These are phyloP conservation scores for Macroteleia sp. DNA, from an alignment of 2,888 invertebrate species.

Conservation along the genomic window DNA sequence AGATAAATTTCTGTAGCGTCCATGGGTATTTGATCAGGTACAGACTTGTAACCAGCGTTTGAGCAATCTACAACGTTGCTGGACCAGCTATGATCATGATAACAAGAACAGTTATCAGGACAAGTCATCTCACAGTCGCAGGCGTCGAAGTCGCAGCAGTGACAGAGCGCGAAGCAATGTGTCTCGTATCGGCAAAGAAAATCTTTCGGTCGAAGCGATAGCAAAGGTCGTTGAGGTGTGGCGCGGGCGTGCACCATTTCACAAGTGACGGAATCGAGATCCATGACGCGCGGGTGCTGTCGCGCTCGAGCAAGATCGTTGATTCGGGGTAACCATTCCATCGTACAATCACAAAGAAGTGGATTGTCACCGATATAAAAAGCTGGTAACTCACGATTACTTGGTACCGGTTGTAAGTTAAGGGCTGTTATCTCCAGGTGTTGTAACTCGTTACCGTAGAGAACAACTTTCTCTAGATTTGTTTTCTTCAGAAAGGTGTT, in stretches of 20 bases:
- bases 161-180: slow-evolving; percentile 93
- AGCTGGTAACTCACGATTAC: slow-evolving; percentile 89
- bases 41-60: slow-evolving; percentile 89
- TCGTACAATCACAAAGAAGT: slow-evolving; percentile 92
- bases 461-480: slow-evolving; percentile 90
- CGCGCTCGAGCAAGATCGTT: slow-evolving; percentile 90
- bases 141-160: too few relatives aligned
- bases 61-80: slow-evolving; percentile 94
- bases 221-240: slow-evolving; percentile 87
- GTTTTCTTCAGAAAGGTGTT: slow-evolving; percentile 89
- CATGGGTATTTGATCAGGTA: slow-evolving; percentile 93
- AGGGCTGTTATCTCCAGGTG: slow-evolving; percentile 90
- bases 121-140: slow-evolving; percentile 97
- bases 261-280: slow-evolving; percentile 91
- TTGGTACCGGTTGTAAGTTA: slow-evolving; percentile 87
- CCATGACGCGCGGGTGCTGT: slow-evolving; percentile 91
- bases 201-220: slow-evolving; percentile 89
- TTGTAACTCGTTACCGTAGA: slow-evolving; percentile 90
- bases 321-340: slow-evolving; percentile 93
- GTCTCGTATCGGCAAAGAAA: slow-evolving; percentile 92
- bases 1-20: slow-evolving; percentile 95
- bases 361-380: slow-evolving; percentile 93
- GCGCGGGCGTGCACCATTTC: slow-evolving; percentile 88
- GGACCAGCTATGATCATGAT: slow-evolving; percentile 93
- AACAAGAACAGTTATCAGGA: slow-evolving; percentile 93